Base-by-base conservation (phyloP, 2,113 vertebrate species). In the Sylvia atricapilla region DNA sequence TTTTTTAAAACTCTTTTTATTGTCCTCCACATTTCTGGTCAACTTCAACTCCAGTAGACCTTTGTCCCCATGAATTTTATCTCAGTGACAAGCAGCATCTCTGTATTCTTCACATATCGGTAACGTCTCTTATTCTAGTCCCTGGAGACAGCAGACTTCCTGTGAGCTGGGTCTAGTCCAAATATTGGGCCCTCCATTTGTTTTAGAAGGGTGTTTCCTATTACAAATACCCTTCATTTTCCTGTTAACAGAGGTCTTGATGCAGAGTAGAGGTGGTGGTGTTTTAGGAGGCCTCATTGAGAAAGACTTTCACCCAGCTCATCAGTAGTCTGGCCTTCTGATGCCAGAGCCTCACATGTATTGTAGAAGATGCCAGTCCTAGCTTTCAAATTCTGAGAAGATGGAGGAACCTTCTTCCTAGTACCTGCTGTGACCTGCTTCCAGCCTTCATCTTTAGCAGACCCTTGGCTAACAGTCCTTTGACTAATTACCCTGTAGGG, bases 181-280 rank as follows among this genome's bases (percentile, higher is more conserved):
- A 23, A 2, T 47, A 28, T 64, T 0, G 1, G 7, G n/a, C n/a
- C 18, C 5, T 84, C 59, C 15, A 10, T 39, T 84, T 0, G 0
- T 41, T 37, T 47, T 39, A 33, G 49, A 74, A 64, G 15, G 14
- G 7, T 33, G 22, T 39, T 55, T 47, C n/a, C 28, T 39, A 3
- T 84, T 55, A 47, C 23, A 33, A 6, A 15, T 47, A 18, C n/a
- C 11, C n/a, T 47, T 74, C 14, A n/a, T 52, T 84, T 73, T 64
- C 41, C 6, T 56, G 5, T 39, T 84, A 47, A 74, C 41, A 47
- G 21, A 41, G 16, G 39, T 52, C 33, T 37, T 47, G 23, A 15
- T 47, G 41, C n/a, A 44, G 41, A 25, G 28, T n/a, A 28, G 23
- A 28, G 18, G 33, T 53, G 27, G 9, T 55, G 22, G 4, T 44